phyloP scores from a whole-genome alignment of 2,113 vertebrate species.

The Prietella phreatophila region DNA sequence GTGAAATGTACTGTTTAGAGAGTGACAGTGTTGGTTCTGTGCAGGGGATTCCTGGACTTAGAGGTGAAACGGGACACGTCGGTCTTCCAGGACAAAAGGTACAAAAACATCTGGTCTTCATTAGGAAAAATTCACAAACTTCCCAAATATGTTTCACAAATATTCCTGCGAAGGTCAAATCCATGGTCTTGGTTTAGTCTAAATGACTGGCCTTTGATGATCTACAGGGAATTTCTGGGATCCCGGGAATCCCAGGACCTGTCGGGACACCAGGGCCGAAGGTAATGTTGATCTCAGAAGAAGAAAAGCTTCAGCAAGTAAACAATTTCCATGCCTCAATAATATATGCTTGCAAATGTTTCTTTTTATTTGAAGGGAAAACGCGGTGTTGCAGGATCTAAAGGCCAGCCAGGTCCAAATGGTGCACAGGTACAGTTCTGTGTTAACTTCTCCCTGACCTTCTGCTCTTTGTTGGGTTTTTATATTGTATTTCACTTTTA shows the following conservation, averaged over 20 bases:
- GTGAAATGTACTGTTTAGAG: neutral
- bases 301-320: neutral
- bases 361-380: conserved; percentile 60
- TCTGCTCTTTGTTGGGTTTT: neutral
- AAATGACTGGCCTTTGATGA: neutral
- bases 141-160: neutral
- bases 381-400: conserved; percentile 60
- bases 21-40: neutral
- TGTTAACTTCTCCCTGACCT: neutral
- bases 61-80: conserved; percentile 59
- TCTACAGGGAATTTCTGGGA: conserved; percentile 64
- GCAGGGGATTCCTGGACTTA: conserved; percentile 69
- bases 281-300: conserved; percentile 47
- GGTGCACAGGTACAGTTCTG: conserved; percentile 61
- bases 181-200: neutral
- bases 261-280: conserved; percentile 65
- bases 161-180: neutral
- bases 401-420: conserved; percentile 62
- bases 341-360: neutral
- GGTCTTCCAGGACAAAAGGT: conserved; percentile 64
- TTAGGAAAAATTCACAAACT: neutral
- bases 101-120: neutral
- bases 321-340: neutral
- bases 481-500: neutral
- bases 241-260: conserved; percentile 59